Base-by-base conservation (phyloP, 2,888 invertebrate genomes). In the Acrobasis consociella region DNA sequence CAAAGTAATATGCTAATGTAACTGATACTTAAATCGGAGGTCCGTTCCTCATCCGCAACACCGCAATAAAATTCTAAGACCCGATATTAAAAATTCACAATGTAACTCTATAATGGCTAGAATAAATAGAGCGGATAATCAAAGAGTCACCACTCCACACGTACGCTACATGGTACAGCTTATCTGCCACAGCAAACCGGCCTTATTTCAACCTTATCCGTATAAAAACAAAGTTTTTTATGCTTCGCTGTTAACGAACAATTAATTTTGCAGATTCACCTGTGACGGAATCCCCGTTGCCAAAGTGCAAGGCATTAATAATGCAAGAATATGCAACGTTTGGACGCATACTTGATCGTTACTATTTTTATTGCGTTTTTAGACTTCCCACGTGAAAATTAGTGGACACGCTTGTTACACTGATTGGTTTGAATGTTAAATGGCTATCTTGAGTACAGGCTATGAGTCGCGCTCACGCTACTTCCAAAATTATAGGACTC, bases 111-210 rank as follows among this genome's bases (percentile, higher is more conserved):
- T 88, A 88, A 88, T 82, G 73, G 77, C 69, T 68, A 73, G 69
- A 79, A 71, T 80, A 86, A 90, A 87, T 89, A 86, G 89, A 89
- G 83, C 90, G 85, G 76, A 76, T 83, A 87, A 87, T 86, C 81
- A 79, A 80, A 86, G 80, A 81, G 75, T 79, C 76, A 72, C 76
- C 72, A 78, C 81, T 83, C 81, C 70, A 11, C 52, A 62, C 58
- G 16, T 53, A 46, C 42, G 56, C 16, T 53, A 49, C 31, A 42
- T 51, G 51, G 51, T 49, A 49, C 37, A 46, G 11, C 16, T 51
- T 37, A 50, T 62, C 22, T 55, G 8, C 8, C 55, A 49, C 31
- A 10, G n/a, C 5, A 56, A 55, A 38, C 9, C n/a, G 16, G 49
- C 17, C n/a, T 3, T 11, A 22, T 2, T 17, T 9, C 22, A 42